Conservation (phyloP, 2,888 invertebrate species). For the Tiliacea citrago region DNA sequence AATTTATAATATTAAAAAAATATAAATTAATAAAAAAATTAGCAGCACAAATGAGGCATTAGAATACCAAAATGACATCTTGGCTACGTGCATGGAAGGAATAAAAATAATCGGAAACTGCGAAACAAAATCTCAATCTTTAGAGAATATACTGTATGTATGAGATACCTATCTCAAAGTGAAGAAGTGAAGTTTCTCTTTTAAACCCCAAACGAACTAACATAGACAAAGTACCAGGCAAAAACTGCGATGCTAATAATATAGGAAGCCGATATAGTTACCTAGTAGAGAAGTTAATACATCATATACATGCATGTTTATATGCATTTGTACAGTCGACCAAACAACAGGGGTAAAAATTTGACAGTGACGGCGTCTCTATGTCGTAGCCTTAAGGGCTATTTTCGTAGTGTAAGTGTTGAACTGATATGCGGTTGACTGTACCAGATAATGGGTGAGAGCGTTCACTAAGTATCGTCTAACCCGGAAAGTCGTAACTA, state of each 20-base stretch:
- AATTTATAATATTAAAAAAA: no score
- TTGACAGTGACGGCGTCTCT: neutral
- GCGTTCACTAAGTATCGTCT: constrained; percentile 32
- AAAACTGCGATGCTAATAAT: neutral
- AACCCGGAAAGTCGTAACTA: constrained; percentile 61
- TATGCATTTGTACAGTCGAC: constrained; percentile 3
- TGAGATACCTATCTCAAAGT: no score
- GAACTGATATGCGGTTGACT: neutral
- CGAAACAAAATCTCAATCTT: neutral
- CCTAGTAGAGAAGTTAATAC: constrained; percentile 17
- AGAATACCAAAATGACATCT: neutral
- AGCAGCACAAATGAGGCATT: neutral
- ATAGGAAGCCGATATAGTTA: constrained; percentile 11
- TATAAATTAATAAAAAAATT: neutral
- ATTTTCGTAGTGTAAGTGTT: neutral
- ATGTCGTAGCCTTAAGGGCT: neutral
- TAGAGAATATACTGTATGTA: neutral
- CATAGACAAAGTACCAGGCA: neutral
- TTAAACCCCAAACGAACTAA: neutral
- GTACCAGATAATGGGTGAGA: constrained; percentile 46
- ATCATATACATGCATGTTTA: constrained; percentile 10
- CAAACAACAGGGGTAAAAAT: neutral
- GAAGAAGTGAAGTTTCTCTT: neutral
- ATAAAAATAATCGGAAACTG: neutral
- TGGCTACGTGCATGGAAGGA: neutral